Conservation (phyloP, 2,797 vertebrate genomes). For the Chaenodraco wilsoni region DNA sequence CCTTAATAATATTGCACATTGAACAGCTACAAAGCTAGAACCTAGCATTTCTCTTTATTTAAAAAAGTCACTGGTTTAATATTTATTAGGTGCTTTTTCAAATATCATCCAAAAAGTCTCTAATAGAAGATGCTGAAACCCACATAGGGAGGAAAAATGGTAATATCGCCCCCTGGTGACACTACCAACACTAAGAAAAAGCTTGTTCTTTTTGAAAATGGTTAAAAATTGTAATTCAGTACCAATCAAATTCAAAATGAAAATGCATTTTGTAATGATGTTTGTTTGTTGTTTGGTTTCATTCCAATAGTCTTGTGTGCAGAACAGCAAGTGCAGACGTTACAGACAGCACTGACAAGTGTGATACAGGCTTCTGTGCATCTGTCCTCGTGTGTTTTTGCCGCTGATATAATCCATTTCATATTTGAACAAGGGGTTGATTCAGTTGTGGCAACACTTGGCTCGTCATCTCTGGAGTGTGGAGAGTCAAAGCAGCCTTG, state of each 20-base stretch:
- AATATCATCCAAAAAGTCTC: slow-evolving; percentile 17
- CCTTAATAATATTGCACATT: slow-evolving; percentile 17
- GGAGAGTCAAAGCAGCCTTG: slow-evolving; percentile 41
- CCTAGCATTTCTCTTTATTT: not conserved
- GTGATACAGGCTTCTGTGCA: slow-evolving; percentile 38
- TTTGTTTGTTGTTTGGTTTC: slow-evolving; percentile 14
- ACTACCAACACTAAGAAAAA: not conserved
- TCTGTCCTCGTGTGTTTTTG: slow-evolving; percentile 31
- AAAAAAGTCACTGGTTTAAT: not conserved
- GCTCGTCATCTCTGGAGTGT: slow-evolving; percentile 29
- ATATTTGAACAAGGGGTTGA: slow-evolving; percentile 47
- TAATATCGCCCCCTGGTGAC: slow-evolving; percentile 77
- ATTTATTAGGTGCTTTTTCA: slow-evolving; percentile 4
- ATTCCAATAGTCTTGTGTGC: slow-evolving; percentile 1
- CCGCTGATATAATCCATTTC: slow-evolving; percentile 45
- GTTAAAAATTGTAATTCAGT: not conserved
- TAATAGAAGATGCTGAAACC: slow-evolving; percentile 34
- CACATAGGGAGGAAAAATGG: slow-evolving; percentile 48
- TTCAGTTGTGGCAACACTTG: slow-evolving; percentile 45
- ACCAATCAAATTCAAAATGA: slow-evolving; percentile 9
- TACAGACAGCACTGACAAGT: slow-evolving; percentile 31
- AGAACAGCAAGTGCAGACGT: slow-evolving; percentile 27
- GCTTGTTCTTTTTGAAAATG: not conserved
- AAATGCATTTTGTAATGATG: slow-evolving; percentile 3
- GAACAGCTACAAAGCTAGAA: not conserved